Conservation (phyloP, 2,888 invertebrate species). For the Trichogramma dendrolimi region DNA sequence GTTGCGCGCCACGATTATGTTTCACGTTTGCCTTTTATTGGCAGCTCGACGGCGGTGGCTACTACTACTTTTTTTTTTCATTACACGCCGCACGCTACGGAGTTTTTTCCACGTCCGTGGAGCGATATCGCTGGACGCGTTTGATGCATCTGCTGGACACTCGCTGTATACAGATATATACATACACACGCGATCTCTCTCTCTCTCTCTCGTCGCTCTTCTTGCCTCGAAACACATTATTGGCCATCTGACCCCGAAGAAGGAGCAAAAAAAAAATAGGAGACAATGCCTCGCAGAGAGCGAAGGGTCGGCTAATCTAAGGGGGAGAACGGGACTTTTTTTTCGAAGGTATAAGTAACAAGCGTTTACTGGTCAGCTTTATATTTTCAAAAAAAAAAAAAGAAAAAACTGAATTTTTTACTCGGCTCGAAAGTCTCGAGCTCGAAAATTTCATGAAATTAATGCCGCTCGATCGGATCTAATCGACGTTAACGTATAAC, state of each 20-base stretch:
- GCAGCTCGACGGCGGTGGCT: constrained; percentile 5
- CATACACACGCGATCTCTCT: too few relatives aligned
- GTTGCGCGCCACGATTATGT: constrained; percentile 41
- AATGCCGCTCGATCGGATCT: too few relatives aligned
- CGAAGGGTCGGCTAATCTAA: neutral
- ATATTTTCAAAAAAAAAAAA: too few relatives aligned
- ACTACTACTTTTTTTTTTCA: constrained; percentile 15
- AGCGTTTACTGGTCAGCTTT: too few relatives aligned
- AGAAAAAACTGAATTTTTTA: too few relatives aligned
- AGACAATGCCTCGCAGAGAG: constrained; percentile 8
- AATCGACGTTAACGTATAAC: too few relatives aligned
- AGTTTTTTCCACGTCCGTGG: neutral
- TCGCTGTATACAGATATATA: neutral
- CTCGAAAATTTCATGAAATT: too few relatives aligned
- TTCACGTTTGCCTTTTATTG: constrained; percentile 46
- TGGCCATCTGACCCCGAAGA: constrained; percentile 22
- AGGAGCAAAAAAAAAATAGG: neutral
- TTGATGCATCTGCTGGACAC: constrained; percentile 22
- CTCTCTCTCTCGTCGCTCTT: too few relatives aligned
- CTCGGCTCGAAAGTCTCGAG: too few relatives aligned
- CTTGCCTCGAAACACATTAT: neutral
- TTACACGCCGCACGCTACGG: neutral
- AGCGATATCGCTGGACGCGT: neutral
- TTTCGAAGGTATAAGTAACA: too few relatives aligned
- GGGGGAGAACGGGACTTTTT: too few relatives aligned